Conservation (phyloP, 2,797 vertebrate species). For the Distichodus sexfasciatus region DNA sequence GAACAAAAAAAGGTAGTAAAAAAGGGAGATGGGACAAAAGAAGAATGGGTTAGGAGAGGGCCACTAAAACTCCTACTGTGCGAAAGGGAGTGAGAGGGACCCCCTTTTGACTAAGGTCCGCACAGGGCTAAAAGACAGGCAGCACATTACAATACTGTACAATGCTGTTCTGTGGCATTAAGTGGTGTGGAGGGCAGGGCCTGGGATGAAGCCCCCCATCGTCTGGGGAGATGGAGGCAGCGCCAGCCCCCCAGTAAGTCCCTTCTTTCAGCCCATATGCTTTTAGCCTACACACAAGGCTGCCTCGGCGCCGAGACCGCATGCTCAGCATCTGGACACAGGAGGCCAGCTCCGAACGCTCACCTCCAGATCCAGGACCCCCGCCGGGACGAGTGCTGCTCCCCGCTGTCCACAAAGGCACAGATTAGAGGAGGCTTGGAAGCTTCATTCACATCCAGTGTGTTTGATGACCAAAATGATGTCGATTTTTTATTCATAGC, state of each 20-base stretch:
- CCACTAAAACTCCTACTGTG: constrained; percentile 80
- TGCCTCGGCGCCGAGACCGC: constrained; percentile 60
- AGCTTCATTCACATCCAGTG: background rate
- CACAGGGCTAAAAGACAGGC: constrained; percentile 68
- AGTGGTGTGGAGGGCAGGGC: constrained; percentile 69
- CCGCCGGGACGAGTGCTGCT: constrained; percentile 57
- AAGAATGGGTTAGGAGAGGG: constrained; percentile 69
- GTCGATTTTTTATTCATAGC: background rate
- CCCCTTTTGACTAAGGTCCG: constrained; percentile 63
- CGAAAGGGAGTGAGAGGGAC: constrained; percentile 63
- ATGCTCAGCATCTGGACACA: constrained; percentile 84
- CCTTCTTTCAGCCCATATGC: constrained; percentile 78
- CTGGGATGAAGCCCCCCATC: constrained; percentile 59
- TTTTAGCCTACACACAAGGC: constrained; percentile 66
- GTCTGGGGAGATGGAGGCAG: constrained; percentile 60
- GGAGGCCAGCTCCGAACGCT: constrained; percentile 57
- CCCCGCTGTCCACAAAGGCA: constrained; percentile 64
- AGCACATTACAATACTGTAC: constrained; percentile 82
- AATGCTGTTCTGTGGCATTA: constrained; percentile 80
- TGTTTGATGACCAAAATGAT: background rate
- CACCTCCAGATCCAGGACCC: constrained; percentile 59
- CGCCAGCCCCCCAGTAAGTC: constrained; percentile 61
- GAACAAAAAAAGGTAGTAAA: constrained; percentile 64
- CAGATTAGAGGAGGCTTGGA: constrained; percentile 5
- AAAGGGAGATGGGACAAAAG: constrained; percentile 62